Percentiles rank a stretch among this genome's conserved stretches.
phyloP scores from a whole-genome alignment of 2,113 vertebrate genomes.

The Shinisaurus crocodilurus region DNA sequence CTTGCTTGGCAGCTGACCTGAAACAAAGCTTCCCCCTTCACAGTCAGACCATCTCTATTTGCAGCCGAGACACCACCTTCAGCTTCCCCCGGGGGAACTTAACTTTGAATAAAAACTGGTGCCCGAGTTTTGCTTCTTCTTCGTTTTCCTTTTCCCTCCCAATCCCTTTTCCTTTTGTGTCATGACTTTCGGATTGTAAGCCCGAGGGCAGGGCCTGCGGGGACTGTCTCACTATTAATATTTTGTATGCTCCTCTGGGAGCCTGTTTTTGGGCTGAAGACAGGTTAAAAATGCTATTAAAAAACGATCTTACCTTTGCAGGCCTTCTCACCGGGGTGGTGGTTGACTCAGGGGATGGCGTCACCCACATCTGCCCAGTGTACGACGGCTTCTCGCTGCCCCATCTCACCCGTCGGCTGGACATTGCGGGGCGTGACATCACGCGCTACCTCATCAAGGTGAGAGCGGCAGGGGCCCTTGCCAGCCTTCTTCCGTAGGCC shows the following conservation, averaged over 20 bases:
- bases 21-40: too few species aligned
- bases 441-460: slow-evolving; percentile 56
- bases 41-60: neutral
- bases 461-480: neutral
- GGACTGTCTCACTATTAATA: too few species aligned
- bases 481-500: neutral
- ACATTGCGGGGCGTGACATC: slow-evolving; percentile 49
- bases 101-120: too few species aligned
- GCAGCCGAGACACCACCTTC: neutral
- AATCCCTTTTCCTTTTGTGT: too few species aligned
- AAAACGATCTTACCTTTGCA: neutral
- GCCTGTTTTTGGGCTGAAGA: too few species aligned
- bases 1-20: too few species aligned
- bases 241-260: too few species aligned
- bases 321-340: slow-evolving; percentile 46
- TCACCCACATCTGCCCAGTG: slow-evolving; percentile 60
- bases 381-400: slow-evolving; percentile 54
- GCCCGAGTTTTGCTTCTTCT: too few species aligned
- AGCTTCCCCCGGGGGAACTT: neutral
- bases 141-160: too few species aligned
- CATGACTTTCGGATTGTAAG: too few species aligned
- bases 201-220: too few species aligned
- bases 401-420: slow-evolving; percentile 43
- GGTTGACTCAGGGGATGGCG: slow-evolving; percentile 56
- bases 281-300: neutral